These are phyloP conservation scores for Pseudomyrmex dendroicus DNA, from an alignment of 1,140 invertebrate species.

Conservation along the genomic window DNA sequence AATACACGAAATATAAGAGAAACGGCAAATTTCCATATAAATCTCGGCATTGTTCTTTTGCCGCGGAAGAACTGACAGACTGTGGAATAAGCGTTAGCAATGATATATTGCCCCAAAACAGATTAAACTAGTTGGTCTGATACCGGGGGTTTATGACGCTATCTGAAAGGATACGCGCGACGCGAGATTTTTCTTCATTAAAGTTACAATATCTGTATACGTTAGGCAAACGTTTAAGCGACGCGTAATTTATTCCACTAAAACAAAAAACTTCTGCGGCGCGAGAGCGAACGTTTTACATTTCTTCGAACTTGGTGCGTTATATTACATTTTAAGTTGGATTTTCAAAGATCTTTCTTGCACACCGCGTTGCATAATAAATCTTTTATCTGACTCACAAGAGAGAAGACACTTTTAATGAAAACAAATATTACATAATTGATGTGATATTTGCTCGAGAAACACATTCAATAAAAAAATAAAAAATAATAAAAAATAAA, in stretches of 20 bases:
- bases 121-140: constrained; percentile 60
- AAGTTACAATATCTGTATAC: constrained; percentile 10
- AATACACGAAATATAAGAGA: constrained; percentile 75
- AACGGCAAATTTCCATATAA: constrained; percentile 76
- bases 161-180: constrained; percentile 34
- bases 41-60: constrained; percentile 71
- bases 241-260: constrained; percentile 46
- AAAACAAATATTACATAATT: background rate
- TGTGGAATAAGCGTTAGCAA: constrained; percentile 58
- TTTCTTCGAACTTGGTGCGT: background rate
- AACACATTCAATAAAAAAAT: too few species aligned
- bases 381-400: background rate
- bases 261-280: background rate
- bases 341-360: constrained; percentile 15
- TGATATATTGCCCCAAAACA: constrained; percentile 58
- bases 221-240: constrained; percentile 48
- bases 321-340: background rate
- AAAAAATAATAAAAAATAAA: background rate
- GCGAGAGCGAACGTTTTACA: constrained; percentile 16
- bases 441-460: too few species aligned
- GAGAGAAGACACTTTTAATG: background rate
- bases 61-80: constrained; percentile 54
- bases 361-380: background rate
- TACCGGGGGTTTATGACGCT: constrained; percentile 45
- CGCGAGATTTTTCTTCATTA: constrained; percentile 59